Conservation (phyloP, 2,113 vertebrate species). For the Budorcas taxicolor region DNA sequence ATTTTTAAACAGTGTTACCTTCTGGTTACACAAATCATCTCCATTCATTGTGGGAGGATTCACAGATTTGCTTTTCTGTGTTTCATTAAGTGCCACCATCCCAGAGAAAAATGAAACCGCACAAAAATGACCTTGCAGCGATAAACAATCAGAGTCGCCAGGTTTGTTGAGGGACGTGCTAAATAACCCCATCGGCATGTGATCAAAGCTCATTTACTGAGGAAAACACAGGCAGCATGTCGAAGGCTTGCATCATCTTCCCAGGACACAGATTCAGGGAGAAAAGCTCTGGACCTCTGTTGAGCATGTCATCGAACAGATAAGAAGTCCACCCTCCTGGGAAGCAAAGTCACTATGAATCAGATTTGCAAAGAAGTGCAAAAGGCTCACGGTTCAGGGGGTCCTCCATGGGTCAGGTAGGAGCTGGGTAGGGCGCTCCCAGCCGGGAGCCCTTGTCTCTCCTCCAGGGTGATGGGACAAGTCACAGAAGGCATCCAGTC, state of each 20-base stretch:
- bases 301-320: not conserved
- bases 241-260: not conserved
- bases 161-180: not conserved
- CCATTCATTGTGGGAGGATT: not conserved
- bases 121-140: not conserved
- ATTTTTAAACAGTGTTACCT: not conserved
- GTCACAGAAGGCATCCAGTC: not conserved
- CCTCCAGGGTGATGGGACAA: fast-evolving
- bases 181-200: not conserved
- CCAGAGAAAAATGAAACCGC: not conserved
- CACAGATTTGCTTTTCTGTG: not conserved
- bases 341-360: not conserved
- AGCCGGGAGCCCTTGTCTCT: fast-evolving
- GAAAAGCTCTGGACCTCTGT: not conserved
- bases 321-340: not conserved
- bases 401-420: not conserved
- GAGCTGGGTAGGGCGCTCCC: not conserved
- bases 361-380: not conserved
- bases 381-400: not conserved
- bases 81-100: not conserved
- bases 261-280: not conserved
- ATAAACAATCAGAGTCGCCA: not conserved
- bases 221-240: not conserved
- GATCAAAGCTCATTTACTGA: not conserved
- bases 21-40: not conserved